Evolutionary conservation across 2,888 invertebrate genomes (phyloP).

Genomic region (Seira ritae): DNA sequence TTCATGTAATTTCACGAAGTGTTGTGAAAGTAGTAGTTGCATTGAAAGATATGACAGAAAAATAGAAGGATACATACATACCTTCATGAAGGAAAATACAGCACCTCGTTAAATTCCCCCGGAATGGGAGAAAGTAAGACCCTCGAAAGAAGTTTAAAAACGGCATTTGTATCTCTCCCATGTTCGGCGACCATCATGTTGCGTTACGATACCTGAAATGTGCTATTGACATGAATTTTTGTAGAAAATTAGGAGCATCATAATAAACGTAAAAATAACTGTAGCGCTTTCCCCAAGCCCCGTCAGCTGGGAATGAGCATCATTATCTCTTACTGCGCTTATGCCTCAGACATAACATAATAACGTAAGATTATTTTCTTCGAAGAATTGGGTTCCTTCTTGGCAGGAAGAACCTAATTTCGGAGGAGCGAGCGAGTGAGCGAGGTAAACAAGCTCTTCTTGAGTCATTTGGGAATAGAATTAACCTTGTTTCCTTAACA

Average conservation of each 20-base stretch:
- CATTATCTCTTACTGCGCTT: not conserved
- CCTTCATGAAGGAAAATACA: not conserved
- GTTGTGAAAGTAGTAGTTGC: too few relatives aligned
- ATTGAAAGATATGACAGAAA: too few relatives aligned
- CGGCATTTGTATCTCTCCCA: too few relatives aligned
- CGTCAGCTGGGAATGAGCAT: not conserved
- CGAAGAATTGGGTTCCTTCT: too few relatives aligned
- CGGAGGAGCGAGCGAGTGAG: too few relatives aligned
- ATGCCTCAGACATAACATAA: too few relatives aligned
- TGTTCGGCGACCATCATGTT: too few relatives aligned
- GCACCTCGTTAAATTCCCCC: conserved; percentile 43
- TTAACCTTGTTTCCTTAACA: too few relatives aligned
- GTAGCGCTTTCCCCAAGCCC: not conserved
- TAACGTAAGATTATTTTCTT: too few relatives aligned
- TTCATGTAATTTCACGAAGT: not conserved
- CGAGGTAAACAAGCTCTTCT: too few relatives aligned
- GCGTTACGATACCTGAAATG: not conserved
- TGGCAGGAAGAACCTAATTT: too few relatives aligned
- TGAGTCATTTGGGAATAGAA: too few relatives aligned
- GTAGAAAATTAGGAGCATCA: not conserved
- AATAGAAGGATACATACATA: not conserved
- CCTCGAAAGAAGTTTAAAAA: not conserved
- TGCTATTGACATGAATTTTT: not conserved
- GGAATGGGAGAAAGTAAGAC: not conserved
- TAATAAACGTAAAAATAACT: not conserved